phyloP scores from a whole-genome alignment of 1,140 invertebrate species.

The Drosophila suzukii region DNA sequence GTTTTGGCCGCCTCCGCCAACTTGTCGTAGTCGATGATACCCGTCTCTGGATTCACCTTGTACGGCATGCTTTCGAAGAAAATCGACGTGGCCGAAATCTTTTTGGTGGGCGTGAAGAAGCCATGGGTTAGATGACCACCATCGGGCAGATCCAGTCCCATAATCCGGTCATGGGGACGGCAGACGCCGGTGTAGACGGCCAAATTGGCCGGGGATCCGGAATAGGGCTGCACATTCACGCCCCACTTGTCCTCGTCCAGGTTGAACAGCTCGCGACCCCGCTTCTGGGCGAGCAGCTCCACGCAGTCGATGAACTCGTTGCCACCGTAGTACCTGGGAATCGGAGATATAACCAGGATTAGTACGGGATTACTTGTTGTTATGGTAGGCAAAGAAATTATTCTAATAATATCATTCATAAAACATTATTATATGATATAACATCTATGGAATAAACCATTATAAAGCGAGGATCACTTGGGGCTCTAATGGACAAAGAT shows the following conservation, averaged over 20 bases:
- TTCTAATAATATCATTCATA: too few species aligned
- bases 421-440: too few species aligned
- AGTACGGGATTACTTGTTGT: neutral
- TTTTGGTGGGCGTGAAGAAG: slow-evolving; percentile 95
- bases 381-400: neutral
- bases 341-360: neutral
- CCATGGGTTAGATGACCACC: slow-evolving; percentile 98
- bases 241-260: slow-evolving; percentile 96
- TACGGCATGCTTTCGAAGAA: slow-evolving; percentile 99
- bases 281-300: slow-evolving; percentile 94
- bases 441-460: too few species aligned
- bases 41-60: slow-evolving; percentile 94
- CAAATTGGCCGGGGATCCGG: slow-evolving; percentile 98
- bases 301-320: slow-evolving; percentile 98
- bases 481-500: too few species aligned
- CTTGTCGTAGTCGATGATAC: slow-evolving; percentile 97
- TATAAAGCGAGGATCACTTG: too few species aligned
- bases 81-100: slow-evolving; percentile 98
- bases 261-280: slow-evolving; percentile 93
- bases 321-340: slow-evolving; percentile 95
- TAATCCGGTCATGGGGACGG: slow-evolving; percentile 97
- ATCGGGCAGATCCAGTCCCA: slow-evolving; percentile 98
- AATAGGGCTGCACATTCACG: slow-evolving; percentile 99
- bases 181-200: slow-evolving; percentile 96
- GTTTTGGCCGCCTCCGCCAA: slow-evolving; percentile 92